Evolutionary conservation across 2,797 vertebrate species (phyloP).

Genomic region (Huso huso): DNA sequence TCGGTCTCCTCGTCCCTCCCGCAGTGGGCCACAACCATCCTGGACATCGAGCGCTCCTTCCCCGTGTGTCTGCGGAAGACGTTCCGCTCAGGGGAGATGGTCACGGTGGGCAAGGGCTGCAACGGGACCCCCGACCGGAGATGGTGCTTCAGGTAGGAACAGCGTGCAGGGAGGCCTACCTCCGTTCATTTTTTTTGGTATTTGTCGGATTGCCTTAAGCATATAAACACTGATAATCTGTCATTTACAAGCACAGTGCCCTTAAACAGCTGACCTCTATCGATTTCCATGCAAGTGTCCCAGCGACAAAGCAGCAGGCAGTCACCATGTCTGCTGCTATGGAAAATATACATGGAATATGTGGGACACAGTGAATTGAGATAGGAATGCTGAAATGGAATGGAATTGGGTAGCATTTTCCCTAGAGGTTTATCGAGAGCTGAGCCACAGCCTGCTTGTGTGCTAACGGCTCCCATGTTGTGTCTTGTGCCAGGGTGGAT

Average conservation of each 20-base stretch:
- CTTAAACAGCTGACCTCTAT: no score
- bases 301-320: no score
- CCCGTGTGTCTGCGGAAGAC: constrained; percentile 82
- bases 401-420: no score
- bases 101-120: constrained; percentile 82
- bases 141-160: constrained; percentile 89
- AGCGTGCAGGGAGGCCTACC: no score
- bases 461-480: background rate
- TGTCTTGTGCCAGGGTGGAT: constrained; percentile 68
- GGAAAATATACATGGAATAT: no score
- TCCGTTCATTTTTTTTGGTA: background rate
- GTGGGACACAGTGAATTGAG: no score
- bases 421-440: no score
- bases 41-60: constrained; percentile 94
- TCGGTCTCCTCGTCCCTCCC: background rate
- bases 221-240: background rate
- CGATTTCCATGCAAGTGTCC: no score
- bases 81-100: constrained; percentile 91
- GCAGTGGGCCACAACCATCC: constrained; percentile 94
- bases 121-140: constrained; percentile 82
- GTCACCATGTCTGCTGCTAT: no score
- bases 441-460: no score
- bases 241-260: no score
- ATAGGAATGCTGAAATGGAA: no score
- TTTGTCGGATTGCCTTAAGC: constrained; percentile 3